A percentile compares a stretch with the other conserved stretches of the same genome.
Evolutionary conservation across 2,888 invertebrate genomes (phyloP).

Genomic region (Nemotelus nigrinus): DNA sequence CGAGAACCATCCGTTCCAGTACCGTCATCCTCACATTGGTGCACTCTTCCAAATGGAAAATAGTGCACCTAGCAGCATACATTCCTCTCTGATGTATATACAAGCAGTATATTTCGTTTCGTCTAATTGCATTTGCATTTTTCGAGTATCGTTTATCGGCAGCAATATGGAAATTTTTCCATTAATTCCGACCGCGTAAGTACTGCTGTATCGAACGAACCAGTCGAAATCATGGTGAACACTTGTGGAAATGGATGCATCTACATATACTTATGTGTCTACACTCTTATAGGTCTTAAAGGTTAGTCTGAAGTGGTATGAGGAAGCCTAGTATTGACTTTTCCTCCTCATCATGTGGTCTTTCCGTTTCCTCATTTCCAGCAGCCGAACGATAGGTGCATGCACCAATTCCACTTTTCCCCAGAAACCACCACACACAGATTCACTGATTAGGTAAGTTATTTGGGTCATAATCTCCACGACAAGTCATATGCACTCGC

Average conservation of each 20-base stretch:
- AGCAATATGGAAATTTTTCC: slow-evolving; percentile 35
- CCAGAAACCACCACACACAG: no score
- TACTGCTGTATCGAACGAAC: neutral
- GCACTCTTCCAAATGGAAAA: neutral
- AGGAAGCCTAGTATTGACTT: neutral
- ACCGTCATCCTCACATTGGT: neutral
- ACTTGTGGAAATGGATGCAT: no score
- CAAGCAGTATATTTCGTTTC: slow-evolving; percentile 10
- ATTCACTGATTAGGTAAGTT: neutral
- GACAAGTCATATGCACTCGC: no score
- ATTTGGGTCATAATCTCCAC: neutral
- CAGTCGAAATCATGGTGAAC: no score
- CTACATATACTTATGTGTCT: no score
- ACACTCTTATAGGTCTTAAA: no score
- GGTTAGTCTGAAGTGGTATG: no score
- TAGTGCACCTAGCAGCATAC: neutral
- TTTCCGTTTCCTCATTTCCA: neutral
- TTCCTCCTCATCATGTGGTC: neutral
- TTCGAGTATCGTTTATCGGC: slow-evolving; percentile 31
- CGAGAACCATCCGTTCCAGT: neutral
- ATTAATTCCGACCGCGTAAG: slow-evolving; percentile 12
- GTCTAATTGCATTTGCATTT: slow-evolving; percentile 33
- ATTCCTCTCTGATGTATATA: neutral
- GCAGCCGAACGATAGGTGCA: no score
- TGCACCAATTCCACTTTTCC: no score